Conservation (phyloP, 2,888 invertebrate species). For the Ichneumon xanthorius region DNA sequence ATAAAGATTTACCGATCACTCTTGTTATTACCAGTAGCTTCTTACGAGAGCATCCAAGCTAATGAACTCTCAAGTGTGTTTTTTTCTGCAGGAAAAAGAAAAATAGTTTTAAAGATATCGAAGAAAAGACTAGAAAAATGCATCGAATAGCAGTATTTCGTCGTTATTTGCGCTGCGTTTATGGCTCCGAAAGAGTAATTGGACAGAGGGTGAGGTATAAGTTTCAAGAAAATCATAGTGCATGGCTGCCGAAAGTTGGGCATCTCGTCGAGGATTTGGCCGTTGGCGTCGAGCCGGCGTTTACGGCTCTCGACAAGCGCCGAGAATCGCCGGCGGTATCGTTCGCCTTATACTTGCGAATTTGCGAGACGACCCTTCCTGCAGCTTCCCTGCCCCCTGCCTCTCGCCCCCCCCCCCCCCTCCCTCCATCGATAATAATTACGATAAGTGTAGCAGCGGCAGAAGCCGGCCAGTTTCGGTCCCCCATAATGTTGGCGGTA, state of each 20-base stretch:
- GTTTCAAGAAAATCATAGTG: constrained; percentile 43
- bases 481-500: constrained; percentile 64
- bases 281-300: constrained; percentile 49
- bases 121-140: background rate
- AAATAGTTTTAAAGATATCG: background rate
- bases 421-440: constrained; percentile 65
- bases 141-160: constrained; percentile 8
- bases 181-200: constrained; percentile 14
- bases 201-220: background rate
- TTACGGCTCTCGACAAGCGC: constrained; percentile 51
- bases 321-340: constrained; percentile 50
- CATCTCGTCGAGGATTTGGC: constrained; percentile 33
- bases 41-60: too few relatives aligned
- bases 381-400: background rate
- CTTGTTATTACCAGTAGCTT: too few relatives aligned
- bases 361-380: constrained; percentile 39
- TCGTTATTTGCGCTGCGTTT: constrained; percentile 16
- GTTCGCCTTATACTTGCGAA: constrained; percentile 56
- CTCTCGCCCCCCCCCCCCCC: constrained; percentile 8
- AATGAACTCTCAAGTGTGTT: too few relatives aligned
- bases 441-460: constrained; percentile 65
- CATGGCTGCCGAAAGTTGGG: constrained; percentile 29
- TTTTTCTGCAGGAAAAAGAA: background rate
- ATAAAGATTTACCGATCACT: too few relatives aligned
- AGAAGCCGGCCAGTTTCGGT: constrained; percentile 57